Evolutionary conservation across 2,888 invertebrate genomes (phyloP).

Genomic region (Congeria kusceri): DNA sequence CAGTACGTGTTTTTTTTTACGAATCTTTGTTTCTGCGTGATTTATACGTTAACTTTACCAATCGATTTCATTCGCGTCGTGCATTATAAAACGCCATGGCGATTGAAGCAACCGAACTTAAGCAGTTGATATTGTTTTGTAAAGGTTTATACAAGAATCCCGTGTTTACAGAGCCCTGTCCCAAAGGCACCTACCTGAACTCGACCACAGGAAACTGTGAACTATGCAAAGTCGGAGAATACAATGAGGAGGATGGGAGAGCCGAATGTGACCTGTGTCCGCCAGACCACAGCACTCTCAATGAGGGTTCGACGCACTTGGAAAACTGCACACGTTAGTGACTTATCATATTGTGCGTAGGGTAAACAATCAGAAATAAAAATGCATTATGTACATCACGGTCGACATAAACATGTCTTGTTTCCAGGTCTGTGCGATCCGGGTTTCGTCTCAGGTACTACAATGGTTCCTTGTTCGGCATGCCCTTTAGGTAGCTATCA

Average conservation of each 20-base stretch:
- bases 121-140: too few species aligned
- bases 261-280: constrained; percentile 2
- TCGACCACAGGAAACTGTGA: constrained; percentile 9
- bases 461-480: constrained; percentile 19
- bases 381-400: too few species aligned
- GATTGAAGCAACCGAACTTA: too few species aligned
- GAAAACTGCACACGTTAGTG: constrained; percentile 9
- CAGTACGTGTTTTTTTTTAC: constrained; percentile 17
- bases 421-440: constrained; percentile 14
- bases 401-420: not conserved
- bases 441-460: constrained; percentile 8
- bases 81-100: too few species aligned
- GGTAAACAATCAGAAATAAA: too few species aligned
- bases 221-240: constrained; percentile 1
- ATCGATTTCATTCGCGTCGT: too few species aligned
- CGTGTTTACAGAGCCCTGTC: constrained; percentile 9
- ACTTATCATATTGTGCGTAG: not conserved
- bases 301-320: not conserved
- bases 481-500: constrained; percentile 10
- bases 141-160: too few species aligned
- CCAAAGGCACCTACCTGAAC: constrained; percentile 3
- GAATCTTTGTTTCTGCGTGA: too few species aligned
- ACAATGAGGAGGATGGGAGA: constrained; percentile 3
- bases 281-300: constrained; percentile 1
- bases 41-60: too few species aligned